Percentiles rank a stretch among this genome's conserved stretches.
Conservation (phyloP, 37 sponge, comb jelly and placozoan species). For the Tethya wilhelma region DNA sequence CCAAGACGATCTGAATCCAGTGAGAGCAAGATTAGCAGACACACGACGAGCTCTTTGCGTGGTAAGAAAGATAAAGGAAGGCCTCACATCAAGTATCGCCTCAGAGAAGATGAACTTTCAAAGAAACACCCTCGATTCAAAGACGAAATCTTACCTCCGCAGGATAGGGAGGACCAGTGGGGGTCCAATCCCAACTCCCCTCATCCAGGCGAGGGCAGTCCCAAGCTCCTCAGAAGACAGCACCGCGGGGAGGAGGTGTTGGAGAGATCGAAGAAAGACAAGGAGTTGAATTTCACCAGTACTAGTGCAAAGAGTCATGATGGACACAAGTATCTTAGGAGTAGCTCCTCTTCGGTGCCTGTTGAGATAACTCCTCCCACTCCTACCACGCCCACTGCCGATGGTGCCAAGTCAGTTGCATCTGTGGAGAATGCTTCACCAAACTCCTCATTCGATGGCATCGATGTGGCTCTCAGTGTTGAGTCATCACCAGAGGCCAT, state of each 20-base stretch:
- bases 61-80: too few species aligned
- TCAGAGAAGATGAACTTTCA: too few species aligned
- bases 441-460: constrained; percentile 10
- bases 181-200: neutral
- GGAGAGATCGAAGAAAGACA: neutral
- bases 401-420: neutral
- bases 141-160: too few species aligned
- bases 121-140: too few species aligned
- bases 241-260: neutral
- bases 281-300: neutral
- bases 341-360: neutral
- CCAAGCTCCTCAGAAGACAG: neutral
- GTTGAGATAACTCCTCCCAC: constrained; percentile 6
- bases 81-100: too few species aligned
- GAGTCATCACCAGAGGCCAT: constrained; percentile 17
- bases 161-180: neutral
- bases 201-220: neutral
- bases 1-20: too few species aligned
- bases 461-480: neutral
- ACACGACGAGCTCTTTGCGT: too few species aligned
- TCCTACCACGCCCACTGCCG: neutral
- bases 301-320: neutral
- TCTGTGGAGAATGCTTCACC: neutral
- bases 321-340: too few species aligned
- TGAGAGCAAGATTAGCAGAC: too few species aligned